phyloP scores from a whole-genome alignment of 2,888 invertebrate genomes.

The Sericinus montela region DNA sequence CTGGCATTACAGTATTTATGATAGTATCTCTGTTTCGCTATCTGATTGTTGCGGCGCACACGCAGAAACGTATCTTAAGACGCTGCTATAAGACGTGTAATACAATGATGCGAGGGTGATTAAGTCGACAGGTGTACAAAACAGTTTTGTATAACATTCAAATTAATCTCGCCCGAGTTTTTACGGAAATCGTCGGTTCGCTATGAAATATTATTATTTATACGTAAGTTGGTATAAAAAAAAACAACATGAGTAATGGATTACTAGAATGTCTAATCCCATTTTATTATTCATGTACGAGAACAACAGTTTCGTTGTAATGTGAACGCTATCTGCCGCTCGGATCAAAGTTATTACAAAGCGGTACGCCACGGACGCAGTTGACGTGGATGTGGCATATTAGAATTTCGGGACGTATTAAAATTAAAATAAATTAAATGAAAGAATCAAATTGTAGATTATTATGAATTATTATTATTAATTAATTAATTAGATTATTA shows the following conservation, averaged over 20 bases:
- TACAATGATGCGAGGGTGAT: neutral
- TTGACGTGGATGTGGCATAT: constrained; percentile 28
- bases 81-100: neutral
- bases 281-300: constrained; percentile 57
- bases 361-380: constrained; percentile 41
- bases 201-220: constrained; percentile 21
- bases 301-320: constrained; percentile 56
- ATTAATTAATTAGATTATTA: too few relatives aligned
- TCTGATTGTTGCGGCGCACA: constrained; percentile 1
- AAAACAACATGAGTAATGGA: constrained; percentile 21
- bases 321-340: constrained; percentile 45
- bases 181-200: constrained; percentile 18
- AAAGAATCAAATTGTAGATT: too few relatives aligned
- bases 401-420: too few relatives aligned
- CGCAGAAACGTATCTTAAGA: neutral
- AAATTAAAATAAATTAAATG: too few relatives aligned
- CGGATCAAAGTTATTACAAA: constrained; percentile 55
- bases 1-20: constrained; percentile 20
- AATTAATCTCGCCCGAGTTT: constrained; percentile 20
- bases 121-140: constrained; percentile 22
- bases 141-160: constrained; percentile 21
- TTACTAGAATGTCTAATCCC: constrained; percentile 33
- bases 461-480: too few relatives aligned
- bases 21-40: constrained; percentile 19
- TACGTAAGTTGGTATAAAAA: constrained; percentile 20